These are phyloP conservation scores for Hyppa rectilinea DNA, from an alignment of 2,888 invertebrate species.

Conservation along the genomic window DNA sequence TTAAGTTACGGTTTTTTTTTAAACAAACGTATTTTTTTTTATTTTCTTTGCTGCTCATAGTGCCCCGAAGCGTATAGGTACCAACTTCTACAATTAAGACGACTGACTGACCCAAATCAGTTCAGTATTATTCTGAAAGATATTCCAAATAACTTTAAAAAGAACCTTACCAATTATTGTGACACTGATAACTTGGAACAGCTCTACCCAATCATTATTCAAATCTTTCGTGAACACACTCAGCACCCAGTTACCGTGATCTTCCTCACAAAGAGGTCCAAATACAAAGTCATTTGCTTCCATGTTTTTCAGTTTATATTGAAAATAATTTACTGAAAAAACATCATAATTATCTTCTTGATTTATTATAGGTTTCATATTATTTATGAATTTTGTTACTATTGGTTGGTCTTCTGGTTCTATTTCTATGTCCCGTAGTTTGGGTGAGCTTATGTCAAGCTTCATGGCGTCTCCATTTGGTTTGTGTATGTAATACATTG, in stretches of 20 bases:
- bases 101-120: too few species aligned
- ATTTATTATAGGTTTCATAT: constrained; percentile 50
- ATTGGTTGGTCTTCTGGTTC: constrained; percentile 4
- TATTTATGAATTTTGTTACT: constrained; percentile 26
- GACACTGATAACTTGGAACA: constrained; percentile 82
- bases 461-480: constrained; percentile 76
- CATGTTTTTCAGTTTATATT: constrained; percentile 63
- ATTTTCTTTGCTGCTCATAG: too few species aligned
- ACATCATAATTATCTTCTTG: constrained; percentile 60
- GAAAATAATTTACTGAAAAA: background rate
- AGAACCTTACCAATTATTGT: constrained; percentile 77
- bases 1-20: too few species aligned
- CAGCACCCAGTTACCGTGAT: constrained; percentile 85
- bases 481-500: constrained; percentile 73
- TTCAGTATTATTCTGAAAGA: background rate
- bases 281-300: constrained; percentile 76
- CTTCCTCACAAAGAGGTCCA: constrained; percentile 78
- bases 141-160: background rate
- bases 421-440: background rate
- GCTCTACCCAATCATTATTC: constrained; percentile 75
- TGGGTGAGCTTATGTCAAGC: constrained; percentile 66
- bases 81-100: too few species aligned
- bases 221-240: constrained; percentile 74
- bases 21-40: too few species aligned
- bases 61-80: too few species aligned